Conservation (phyloP, 2,888 invertebrate species). For the Noctuana brunneofusca region DNA sequence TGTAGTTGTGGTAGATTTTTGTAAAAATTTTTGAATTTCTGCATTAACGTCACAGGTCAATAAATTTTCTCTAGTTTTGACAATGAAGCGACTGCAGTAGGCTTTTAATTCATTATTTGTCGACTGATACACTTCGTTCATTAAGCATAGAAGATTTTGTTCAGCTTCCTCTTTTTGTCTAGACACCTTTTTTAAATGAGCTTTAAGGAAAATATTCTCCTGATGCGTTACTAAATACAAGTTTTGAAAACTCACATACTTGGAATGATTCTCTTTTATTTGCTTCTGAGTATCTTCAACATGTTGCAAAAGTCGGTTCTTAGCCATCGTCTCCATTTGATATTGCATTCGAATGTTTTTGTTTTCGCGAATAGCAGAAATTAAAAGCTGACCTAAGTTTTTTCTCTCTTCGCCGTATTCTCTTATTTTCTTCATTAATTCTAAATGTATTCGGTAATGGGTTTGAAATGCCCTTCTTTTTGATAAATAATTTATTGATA, state of each 20-base stretch:
- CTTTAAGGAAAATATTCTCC: constrained; percentile 67
- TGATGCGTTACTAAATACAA: constrained; percentile 63
- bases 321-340: constrained; percentile 61
- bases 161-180: constrained; percentile 62
- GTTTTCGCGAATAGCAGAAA: constrained; percentile 64
- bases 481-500: constrained; percentile 24
- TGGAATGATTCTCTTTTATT: constrained; percentile 61
- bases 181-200: constrained; percentile 55
- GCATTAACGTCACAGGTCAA: constrained; percentile 56
- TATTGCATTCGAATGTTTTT: constrained; percentile 62
- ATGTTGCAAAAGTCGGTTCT: constrained; percentile 56
- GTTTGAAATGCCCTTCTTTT: constrained; percentile 26
- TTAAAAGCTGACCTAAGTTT: constrained; percentile 57
- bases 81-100: constrained; percentile 65
- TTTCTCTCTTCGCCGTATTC: constrained; percentile 60
- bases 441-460: constrained; percentile 46
- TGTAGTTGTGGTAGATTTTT: constrained; percentile 36
- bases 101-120: constrained; percentile 61
- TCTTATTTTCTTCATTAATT: constrained; percentile 59
- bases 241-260: constrained; percentile 64
- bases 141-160: constrained; percentile 57
- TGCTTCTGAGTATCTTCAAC: constrained; percentile 59
- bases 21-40: constrained; percentile 62
- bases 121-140: constrained; percentile 63
- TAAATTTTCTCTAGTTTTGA: constrained; percentile 59